phyloP scores from a whole-genome alignment of 2,113 vertebrate species.

The Mugil cephalus region DNA sequence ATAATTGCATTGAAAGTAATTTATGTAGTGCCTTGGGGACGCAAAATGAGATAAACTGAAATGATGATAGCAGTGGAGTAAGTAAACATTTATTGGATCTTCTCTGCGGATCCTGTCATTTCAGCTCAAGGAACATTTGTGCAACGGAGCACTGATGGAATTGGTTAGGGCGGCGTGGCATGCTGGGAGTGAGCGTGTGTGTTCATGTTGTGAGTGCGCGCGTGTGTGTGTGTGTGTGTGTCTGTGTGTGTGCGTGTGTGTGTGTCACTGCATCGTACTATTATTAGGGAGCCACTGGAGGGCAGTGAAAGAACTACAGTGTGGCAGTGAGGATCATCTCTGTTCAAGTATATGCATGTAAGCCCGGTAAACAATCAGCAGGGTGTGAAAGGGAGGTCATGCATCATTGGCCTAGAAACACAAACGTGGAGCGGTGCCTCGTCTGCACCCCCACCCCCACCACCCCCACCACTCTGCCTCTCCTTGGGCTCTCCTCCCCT shows the following conservation, averaged over 20 bases:
- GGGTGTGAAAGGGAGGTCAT: slow-evolving; percentile 77
- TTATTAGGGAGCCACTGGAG: slow-evolving; percentile 81
- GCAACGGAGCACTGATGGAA: slow-evolving; percentile 50
- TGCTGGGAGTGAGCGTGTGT: neutral
- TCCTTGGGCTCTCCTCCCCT: slow-evolving; percentile 40
- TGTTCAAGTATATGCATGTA: slow-evolving; percentile 61
- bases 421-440: slow-evolving; percentile 52
- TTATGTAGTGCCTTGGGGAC: slow-evolving; percentile 54
- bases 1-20: slow-evolving; percentile 74
- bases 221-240: slow-evolving; percentile 2
- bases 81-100: slow-evolving; percentile 62
- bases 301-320: slow-evolving; percentile 80
- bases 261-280: slow-evolving; percentile 44
- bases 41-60: slow-evolving; percentile 68
- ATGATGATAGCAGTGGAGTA: slow-evolving; percentile 60
- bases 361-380: slow-evolving; percentile 76
- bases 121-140: slow-evolving; percentile 54
- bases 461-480: slow-evolving; percentile 9
- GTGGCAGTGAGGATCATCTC: slow-evolving; percentile 48
- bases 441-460: slow-evolving; percentile 15
- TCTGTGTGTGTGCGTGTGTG: slow-evolving; percentile 6
- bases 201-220: neutral
- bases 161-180: slow-evolving; percentile 43
- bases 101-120: slow-evolving; percentile 56
- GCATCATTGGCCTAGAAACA: slow-evolving; percentile 72